These are phyloP conservation scores for Drosophila funebris DNA, from an alignment of 1,140 invertebrate genomes.

Conservation along the genomic window DNA sequence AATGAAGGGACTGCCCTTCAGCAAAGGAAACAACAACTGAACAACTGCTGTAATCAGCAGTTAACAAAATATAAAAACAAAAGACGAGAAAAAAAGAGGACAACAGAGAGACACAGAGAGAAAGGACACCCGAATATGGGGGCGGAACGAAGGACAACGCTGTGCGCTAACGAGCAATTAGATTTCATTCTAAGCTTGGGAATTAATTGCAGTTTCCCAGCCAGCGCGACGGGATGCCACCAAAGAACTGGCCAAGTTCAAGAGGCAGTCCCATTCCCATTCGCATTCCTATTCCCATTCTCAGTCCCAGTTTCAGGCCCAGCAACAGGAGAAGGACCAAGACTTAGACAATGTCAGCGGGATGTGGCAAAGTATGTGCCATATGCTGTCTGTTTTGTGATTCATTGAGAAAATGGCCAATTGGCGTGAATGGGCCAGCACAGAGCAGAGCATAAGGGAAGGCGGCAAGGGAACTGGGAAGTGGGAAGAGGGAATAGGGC, in stretches of 20 bases:
- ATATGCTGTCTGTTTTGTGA: conserved; percentile 67
- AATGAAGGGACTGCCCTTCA: neutral
- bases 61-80: conserved; percentile 83
- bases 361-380: conserved; percentile 41
- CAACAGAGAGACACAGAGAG: conserved; percentile 4
- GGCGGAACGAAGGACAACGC: conserved; percentile 40
- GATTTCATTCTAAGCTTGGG: conserved; percentile 83
- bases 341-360: conserved; percentile 29
- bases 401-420: conserved; percentile 56
- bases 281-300: neutral
- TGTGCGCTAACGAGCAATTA: conserved; percentile 83
- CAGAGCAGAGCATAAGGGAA: neutral
- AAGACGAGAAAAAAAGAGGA: conserved; percentile 38
- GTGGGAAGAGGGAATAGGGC: neutral
- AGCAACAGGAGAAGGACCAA: neutral
- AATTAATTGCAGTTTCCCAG: conserved; percentile 75
- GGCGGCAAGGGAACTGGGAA: neutral
- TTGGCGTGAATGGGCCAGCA: conserved; percentile 52
- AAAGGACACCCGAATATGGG: neutral
- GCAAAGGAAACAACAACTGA: conserved; percentile 34
- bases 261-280: conserved; percentile 5
- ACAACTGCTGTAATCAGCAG: conserved; percentile 83
- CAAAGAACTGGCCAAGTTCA: conserved; percentile 17
- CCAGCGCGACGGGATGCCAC: conserved; percentile 18
- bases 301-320: neutral